phyloP scores from a whole-genome alignment of 2,113 vertebrate species.

The Eudyptes chrysolophus region DNA sequence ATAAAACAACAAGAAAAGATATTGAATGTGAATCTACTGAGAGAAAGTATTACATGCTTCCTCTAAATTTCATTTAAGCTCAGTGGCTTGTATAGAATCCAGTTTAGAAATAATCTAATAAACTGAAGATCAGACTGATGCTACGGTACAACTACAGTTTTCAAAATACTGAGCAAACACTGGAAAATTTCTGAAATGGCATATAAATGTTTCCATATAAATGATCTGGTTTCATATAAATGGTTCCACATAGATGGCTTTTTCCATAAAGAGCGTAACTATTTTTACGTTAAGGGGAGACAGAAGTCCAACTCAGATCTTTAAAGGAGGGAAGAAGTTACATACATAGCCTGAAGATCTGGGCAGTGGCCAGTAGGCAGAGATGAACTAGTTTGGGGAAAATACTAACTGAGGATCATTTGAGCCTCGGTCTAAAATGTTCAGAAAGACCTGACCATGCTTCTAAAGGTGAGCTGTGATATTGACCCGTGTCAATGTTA shows the following conservation, averaged over 20 bases:
- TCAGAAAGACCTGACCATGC: neutral
- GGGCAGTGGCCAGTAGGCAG: neutral
- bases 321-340: neutral
- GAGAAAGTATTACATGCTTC: neutral
- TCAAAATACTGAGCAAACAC: neutral
- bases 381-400: neutral
- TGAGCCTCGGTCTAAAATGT: neutral
- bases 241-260: neutral
- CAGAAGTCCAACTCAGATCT: neutral
- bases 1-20: neutral
- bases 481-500: neutral
- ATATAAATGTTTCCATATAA: neutral
- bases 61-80: conserved; percentile 12
- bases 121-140: neutral
- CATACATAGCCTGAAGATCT: neutral
- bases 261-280: neutral
- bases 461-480: neutral
- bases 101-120: conserved; percentile 17
- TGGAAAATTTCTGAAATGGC: neutral
- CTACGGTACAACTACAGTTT: neutral
- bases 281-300: neutral
- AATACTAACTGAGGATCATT: neutral
- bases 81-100: neutral
- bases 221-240: neutral
- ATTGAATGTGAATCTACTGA: neutral